Base-by-base conservation (phyloP, 1,140 invertebrate species). In the Drosophila nebulosa region DNA sequence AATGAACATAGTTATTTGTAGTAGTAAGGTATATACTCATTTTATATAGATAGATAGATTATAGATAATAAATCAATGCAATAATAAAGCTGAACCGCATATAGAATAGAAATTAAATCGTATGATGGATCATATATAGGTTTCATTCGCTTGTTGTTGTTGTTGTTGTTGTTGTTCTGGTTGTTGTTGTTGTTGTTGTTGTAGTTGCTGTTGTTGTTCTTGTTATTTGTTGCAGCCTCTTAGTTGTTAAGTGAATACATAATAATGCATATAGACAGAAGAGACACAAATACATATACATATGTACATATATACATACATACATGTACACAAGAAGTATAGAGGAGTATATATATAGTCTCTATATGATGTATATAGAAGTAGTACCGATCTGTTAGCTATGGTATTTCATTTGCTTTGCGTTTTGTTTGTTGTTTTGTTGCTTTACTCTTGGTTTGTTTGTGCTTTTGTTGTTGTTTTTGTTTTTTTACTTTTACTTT, bases 1-100 rank as follows among this genome's bases (percentile, higher is more conserved):
- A 9, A 21, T 30, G 24, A 60, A 60, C 60, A 64, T 69, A 76
- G 63, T 55, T 61, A 56, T 51, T 69, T 59, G 52, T 32, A 63
- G 58, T n/a, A n/a, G n/a, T n/a, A n/a, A n/a, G n/a, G n/a, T 69
- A 53, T 59, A 64, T 69, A 50, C 39, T 46, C 39, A 46, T 46
- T 58, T 52, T 51, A 52, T 30, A 72, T 68, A 72, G 42, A 74
- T 74, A 74, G 63, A 70, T 81, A 73, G 74, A n/a, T 75, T 68
- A 69, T 76, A 60, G 39, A 67, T 85, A 88, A 83, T 83, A 69
- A 86, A 81, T 86, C 63, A 86, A 86, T 86, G 78, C 78, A 89
- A 90, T 90, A 90, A 91, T 91, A 91, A 91, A 91, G 90, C 90
- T 91, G 90, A 91, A 91, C 90, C 90, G 90, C 90, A 91, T 91